A percentile compares a stretch with the other conserved stretches of the same genome.
These are phyloP conservation scores for Charina bottae DNA, from an alignment of 2,113 vertebrate genomes.

Conservation along the genomic window DNA sequence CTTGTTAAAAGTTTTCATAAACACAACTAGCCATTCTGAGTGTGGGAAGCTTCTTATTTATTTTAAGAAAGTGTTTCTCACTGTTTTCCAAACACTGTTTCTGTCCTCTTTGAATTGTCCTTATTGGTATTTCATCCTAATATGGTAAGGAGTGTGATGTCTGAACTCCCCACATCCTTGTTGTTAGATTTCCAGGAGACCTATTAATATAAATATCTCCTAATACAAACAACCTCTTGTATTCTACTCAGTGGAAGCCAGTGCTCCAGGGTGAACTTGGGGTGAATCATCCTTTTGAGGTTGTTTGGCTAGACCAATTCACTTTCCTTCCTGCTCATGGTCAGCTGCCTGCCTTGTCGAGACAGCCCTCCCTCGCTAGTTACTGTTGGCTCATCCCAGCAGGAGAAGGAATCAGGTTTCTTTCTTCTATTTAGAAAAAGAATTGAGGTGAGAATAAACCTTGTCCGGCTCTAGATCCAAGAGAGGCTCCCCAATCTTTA, in stretches of 20 bases:
- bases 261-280: neutral
- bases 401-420: neutral
- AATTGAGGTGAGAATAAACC: neutral
- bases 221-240: neutral
- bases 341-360: neutral
- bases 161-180: neutral
- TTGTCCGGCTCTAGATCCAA: neutral
- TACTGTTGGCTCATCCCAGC: neutral
- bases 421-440: neutral
- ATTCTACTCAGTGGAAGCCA: neutral
- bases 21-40: neutral
- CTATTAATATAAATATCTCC: neutral
- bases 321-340: conserved; percentile 1
- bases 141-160: neutral
- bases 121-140: neutral
- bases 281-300: neutral
- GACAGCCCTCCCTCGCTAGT: neutral
- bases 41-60: neutral
- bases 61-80: neutral
- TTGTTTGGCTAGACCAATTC: neutral
- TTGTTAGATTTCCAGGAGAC: neutral
- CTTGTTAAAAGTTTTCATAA: neutral
- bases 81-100: neutral
- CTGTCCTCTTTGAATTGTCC: neutral
- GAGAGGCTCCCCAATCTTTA: neutral